A percentile compares a stretch with the other conserved stretches of the same genome.
phyloP scores from a whole-genome alignment of 2,888 invertebrate genomes.

The Archips crataeganus region DNA sequence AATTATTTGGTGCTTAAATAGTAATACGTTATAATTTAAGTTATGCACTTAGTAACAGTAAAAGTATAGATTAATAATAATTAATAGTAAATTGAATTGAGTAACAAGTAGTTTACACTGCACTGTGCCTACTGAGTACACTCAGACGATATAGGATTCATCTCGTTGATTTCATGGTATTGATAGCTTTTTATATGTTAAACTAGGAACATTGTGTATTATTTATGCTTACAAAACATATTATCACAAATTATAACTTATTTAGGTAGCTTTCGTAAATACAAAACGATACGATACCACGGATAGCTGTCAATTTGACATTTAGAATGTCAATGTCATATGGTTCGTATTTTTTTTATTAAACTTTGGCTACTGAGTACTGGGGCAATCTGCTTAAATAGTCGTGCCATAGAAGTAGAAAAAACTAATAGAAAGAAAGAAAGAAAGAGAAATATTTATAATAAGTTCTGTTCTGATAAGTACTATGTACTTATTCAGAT shows the following conservation, averaged over 20 bases:
- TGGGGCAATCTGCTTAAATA: too few relatives aligned
- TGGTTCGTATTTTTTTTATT: neutral
- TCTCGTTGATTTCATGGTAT: neutral
- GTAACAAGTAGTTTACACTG: neutral
- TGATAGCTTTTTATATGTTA: neutral
- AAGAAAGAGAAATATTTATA: too few relatives aligned
- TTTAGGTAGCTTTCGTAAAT: slow-evolving; percentile 7
- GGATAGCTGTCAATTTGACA: slow-evolving; percentile 3
- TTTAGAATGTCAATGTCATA: slow-evolving; percentile 11
- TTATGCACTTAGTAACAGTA: neutral
- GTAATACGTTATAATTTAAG: neutral
- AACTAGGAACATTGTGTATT: neutral
- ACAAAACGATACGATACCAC: slow-evolving; percentile 6
- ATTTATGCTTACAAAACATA: neutral
- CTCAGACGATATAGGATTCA: neutral
- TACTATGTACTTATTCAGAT: too few relatives aligned
- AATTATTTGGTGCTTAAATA: neutral
- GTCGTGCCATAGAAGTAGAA: too few relatives aligned
- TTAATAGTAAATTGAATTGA: neutral
- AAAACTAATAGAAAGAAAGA: too few relatives aligned
- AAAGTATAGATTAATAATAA: slow-evolving; percentile 3
- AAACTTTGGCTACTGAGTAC: too few relatives aligned
- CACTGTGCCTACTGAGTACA: neutral
- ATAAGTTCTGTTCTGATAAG: too few relatives aligned
- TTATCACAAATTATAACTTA: neutral